phyloP scores from a whole-genome alignment of 1,140 invertebrate species.

The Epicauta chinensis region DNA sequence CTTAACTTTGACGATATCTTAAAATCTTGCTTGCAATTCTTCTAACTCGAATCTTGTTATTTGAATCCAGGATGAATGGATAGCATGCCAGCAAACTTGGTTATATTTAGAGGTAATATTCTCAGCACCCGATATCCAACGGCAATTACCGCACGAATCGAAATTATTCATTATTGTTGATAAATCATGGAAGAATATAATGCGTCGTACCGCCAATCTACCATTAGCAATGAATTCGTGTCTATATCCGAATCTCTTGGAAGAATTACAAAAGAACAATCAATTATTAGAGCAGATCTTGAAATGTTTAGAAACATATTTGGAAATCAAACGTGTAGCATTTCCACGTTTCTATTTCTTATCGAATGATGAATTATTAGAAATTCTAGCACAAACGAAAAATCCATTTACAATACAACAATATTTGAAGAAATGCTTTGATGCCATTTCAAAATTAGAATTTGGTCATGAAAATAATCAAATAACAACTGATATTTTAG shows the following conservation, averaged over 20 bases:
- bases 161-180: conserved; percentile 78
- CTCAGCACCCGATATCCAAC: conserved; percentile 80
- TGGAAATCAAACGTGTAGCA: conserved; percentile 83
- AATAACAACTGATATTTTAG: conserved; percentile 65
- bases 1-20: no score
- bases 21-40: no score
- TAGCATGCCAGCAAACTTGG: conserved; percentile 77
- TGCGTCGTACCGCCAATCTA: conserved; percentile 65
- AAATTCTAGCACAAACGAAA: conserved; percentile 83
- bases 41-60: no score
- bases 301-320: conserved; percentile 73
- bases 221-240: conserved; percentile 64
- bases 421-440: conserved; percentile 85
- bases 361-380: conserved; percentile 88
- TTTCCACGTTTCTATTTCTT: conserved; percentile 92
- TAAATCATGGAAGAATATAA: conserved; percentile 81
- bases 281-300: conserved; percentile 71
- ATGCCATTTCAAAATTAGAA: conserved; percentile 72
- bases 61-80: conserved; percentile 69
- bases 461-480: conserved; percentile 51
- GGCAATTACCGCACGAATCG: conserved; percentile 77
- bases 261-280: conserved; percentile 68
- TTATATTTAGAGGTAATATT: conserved; percentile 84
- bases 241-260: conserved; percentile 59
- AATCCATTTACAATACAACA: conserved; percentile 84